phyloP scores from a whole-genome alignment of 2,888 invertebrate species.

The Agriotes lineatus region DNA sequence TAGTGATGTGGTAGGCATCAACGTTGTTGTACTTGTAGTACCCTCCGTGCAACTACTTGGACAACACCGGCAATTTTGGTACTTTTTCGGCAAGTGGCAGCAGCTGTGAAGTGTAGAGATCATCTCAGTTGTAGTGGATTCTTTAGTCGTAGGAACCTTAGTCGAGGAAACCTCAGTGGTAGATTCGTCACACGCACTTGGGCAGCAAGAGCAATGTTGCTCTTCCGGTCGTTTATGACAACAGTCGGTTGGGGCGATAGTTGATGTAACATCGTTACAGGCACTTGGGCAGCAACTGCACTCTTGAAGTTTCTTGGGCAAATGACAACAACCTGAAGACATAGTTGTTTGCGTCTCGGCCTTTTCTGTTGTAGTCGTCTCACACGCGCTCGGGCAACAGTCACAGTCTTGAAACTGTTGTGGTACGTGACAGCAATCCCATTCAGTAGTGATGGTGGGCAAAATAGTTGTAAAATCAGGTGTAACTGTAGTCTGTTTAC shows the following conservation, averaged over 20 bases:
- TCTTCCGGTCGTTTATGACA: too few species aligned
- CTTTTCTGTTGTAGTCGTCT: not conserved
- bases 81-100: not conserved
- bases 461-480: too few species aligned
- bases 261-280: not conserved
- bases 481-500: too few species aligned
- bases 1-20: too few species aligned
- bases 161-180: too few species aligned
- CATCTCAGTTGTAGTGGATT: too few species aligned
- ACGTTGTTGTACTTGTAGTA: not conserved
- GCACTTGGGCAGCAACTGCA: not conserved
- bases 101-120: not conserved
- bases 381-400: too few species aligned
- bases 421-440: not conserved
- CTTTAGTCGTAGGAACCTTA: too few species aligned
- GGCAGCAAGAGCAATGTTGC: too few species aligned
- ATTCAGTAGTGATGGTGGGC: not conserved
- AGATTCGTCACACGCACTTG: too few species aligned
- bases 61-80: not conserved
- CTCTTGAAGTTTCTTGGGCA: not conserved
- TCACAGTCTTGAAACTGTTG: not conserved
- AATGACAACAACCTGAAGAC: slow-evolving; percentile 6
- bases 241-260: not conserved
- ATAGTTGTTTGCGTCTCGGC: too few species aligned
- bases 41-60: not conserved